Evolutionary conservation across 2,888 invertebrate species (phyloP).

Genomic region (Pollenia griseotomentosa): DNA sequence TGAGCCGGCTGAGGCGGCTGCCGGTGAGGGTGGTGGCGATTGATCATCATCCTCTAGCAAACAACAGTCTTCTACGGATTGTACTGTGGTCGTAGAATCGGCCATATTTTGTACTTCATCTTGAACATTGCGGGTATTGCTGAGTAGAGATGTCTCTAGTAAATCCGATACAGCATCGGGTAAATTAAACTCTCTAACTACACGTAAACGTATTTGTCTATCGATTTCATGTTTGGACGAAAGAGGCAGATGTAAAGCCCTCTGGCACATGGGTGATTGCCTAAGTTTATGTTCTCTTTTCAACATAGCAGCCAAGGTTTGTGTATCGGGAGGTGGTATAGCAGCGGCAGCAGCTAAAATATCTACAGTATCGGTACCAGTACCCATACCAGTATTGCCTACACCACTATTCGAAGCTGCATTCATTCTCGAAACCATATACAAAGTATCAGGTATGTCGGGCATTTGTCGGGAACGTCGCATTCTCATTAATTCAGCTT

Average conservation of each 20-base stretch:
- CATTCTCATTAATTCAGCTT: constrained; percentile 89
- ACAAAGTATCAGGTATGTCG: constrained; percentile 96
- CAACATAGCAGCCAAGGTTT: constrained; percentile 91
- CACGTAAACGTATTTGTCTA: constrained; percentile 92
- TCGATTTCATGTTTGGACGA: constrained; percentile 91
- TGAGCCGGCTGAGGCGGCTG: constrained; percentile 77
- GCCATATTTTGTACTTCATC: constrained; percentile 75
- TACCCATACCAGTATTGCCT: constrained; percentile 76
- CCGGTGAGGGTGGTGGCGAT: constrained; percentile 84
- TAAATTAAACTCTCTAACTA: constrained; percentile 96
- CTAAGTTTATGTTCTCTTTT: constrained; percentile 93
- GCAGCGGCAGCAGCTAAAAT: constrained; percentile 88
- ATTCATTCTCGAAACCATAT: constrained; percentile 89
- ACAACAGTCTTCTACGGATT: constrained; percentile 80
- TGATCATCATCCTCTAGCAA: constrained; percentile 81
- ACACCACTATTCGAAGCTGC: constrained; percentile 79
- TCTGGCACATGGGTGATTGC: constrained; percentile 90
- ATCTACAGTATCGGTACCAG: constrained; percentile 86
- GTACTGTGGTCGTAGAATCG: constrained; percentile 77
- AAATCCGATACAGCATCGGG: constrained; percentile 94
- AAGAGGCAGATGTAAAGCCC: constrained; percentile 90
- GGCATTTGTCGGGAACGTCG: constrained; percentile 90
- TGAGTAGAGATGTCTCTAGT: constrained; percentile 86
- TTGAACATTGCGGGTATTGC: constrained; percentile 74
- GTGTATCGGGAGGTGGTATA: constrained; percentile 91